Percentiles rank a stretch among this genome's conserved stretches.
Evolutionary conservation across 2,888 invertebrate genomes (phyloP).

Genomic region (Apocheima hispidaria): DNA sequence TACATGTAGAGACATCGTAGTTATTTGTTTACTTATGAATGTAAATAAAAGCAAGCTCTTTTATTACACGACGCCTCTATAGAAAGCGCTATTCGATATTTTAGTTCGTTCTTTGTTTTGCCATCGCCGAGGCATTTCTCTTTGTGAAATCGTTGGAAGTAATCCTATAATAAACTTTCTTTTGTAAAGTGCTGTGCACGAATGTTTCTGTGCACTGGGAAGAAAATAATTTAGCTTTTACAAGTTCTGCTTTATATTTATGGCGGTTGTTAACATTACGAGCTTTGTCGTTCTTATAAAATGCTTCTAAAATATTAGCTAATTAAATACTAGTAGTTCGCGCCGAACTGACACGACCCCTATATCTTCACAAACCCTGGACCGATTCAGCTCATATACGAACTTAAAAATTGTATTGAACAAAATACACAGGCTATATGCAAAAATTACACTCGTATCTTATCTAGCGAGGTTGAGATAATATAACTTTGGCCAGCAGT

Average conservation of each 20-base stretch:
- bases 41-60: constrained; percentile 3
- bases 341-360: no score
- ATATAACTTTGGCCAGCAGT: not conserved
- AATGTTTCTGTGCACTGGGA: constrained; percentile 16
- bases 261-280: not conserved
- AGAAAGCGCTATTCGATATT: constrained; percentile 10
- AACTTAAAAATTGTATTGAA: no score
- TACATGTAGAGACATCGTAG: not conserved
- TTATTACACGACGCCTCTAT: constrained; percentile 8
- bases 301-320: no score
- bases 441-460: not conserved
- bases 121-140: not conserved
- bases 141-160: constrained; percentile 19
- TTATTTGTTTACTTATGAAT: not conserved
- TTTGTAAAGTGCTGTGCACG: constrained; percentile 18
- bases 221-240: constrained; percentile 7
- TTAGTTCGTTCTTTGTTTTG: constrained; percentile 14
- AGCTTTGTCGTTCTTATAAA: not conserved
- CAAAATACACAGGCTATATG: not conserved
- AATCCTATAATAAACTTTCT: constrained; percentile 19
- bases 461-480: not conserved
- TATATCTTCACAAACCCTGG: no score
- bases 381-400: no score
- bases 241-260: constrained; percentile 9
- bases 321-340: no score